Base-by-base conservation (phyloP, 1,140 invertebrate species). In the Neelides sp. region DNA sequence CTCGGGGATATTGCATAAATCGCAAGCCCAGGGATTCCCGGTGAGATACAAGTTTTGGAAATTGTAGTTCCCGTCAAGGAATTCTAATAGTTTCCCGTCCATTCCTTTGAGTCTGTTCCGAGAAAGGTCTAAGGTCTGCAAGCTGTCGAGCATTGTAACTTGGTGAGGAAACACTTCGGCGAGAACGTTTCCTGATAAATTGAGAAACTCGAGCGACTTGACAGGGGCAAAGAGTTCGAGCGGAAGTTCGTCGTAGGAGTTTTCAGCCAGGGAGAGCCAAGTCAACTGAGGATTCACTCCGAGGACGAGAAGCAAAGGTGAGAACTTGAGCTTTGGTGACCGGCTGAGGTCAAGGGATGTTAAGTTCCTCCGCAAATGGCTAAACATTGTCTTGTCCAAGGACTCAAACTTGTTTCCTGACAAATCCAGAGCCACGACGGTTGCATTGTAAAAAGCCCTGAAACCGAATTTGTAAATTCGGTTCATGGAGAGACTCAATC, bases 401-500 rank as follows among this genome's bases (percentile, higher is more conserved):
- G 34, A 42, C 26, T 62, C 59, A 23, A 63, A 57, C 34, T 62
- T 58, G 36, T 63, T 63, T 36, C 50, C 46, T 3, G 53, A 55
- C 17, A 64, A 36, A 48, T 79, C 62, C 68, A 74, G 40, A 70
- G 74, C 61, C 60, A 73, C 74, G 28, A 71, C 67, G n/a, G 75
- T 74, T 28, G 76, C 62, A 63, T 78, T 77, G 48, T 74, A 63
- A 61, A 71, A 71, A 45, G 66, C 67, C 19, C 75, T 60, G 30
- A 74, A 66, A 47, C 71, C 55, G 13, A 60, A 26, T 1, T 45
- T 15, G 17, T 77, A 79, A 41, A 88, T 69, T 42, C 79, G 70
- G 64, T 87, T 88, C 55, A 76, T 73, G 22, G 79, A 74, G 32
- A 87, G 67, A 26, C 70, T 69, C 20, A 83, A 64, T 28, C 69